Evolutionary conservation across 2,113 vertebrate genomes (phyloP).

Genomic region (Tragelaphus strepsiceros): DNA sequence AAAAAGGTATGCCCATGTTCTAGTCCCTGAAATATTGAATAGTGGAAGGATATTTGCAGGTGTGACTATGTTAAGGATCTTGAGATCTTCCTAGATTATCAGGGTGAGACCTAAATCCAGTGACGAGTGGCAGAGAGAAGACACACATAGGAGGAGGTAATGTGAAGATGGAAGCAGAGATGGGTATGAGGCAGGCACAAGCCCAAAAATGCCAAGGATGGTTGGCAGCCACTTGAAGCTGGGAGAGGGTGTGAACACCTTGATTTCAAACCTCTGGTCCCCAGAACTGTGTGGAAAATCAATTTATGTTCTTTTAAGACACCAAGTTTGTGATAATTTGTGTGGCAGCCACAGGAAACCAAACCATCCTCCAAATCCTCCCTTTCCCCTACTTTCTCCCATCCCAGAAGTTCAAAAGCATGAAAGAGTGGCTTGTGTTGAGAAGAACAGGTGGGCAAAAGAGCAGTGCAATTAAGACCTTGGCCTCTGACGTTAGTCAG

Average conservation of each 20-base stretch:
- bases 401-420: background rate
- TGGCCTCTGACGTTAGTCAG: background rate
- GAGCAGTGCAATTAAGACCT: background rate
- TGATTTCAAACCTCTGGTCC: background rate
- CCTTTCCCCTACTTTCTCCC: background rate
- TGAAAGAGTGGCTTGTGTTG: background rate
- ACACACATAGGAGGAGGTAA: background rate
- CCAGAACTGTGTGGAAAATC: background rate
- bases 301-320: background rate
- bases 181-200: background rate
- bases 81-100: background rate
- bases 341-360: background rate
- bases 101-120: background rate
- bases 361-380: background rate
- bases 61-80: background rate
- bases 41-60: background rate
- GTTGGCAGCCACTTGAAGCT: background rate
- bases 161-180: background rate
- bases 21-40: background rate
- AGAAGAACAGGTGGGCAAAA: background rate
- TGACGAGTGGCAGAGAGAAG: background rate
- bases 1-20: background rate
- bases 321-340: background rate
- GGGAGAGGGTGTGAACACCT: background rate
- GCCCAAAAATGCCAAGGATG: background rate